Base-by-base conservation (phyloP, 2,797 vertebrate genomes). In the Acanthurus lineatus region DNA sequence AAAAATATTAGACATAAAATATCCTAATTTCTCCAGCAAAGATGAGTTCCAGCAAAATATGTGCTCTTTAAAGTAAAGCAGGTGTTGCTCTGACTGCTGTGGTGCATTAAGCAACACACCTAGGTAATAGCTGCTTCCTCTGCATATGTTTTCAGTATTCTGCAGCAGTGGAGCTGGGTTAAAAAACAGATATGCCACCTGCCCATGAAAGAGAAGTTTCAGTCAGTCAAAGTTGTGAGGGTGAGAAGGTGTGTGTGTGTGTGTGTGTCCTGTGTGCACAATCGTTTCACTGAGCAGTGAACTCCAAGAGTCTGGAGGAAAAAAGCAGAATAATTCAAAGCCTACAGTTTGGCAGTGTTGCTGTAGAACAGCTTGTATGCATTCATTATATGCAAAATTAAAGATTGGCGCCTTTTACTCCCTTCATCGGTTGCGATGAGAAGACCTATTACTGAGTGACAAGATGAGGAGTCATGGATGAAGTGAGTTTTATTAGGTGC, bases 331-430 rank as follows among this genome's bases (percentile, higher is more conserved):
- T 58, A 73, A 88, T 77, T 82, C 69, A 88, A 73, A 82, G 75
- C 77, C 32, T 45, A 61, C 56, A 45, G 77, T 84, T 84, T 81
- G 80, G 62, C 32, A 40, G 67, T 19, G 76, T 75, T 52, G 48
- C 66, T 3, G 20, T 42, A 38, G 71, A 92, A 82, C 86, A 88
- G 88, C 81, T 86, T 91, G 86, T 25, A 77, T 78, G 69, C 69
- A 88, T 88, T 73, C 74, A 90, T 90, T 82, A 91, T 74, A 71
- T 75, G 66, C 76, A 62, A 76, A 86, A 90, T 86, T 85, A 91
- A 86, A 90, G 76, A 92, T 83, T 44, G 47, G 15, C 25, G 15
- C n/a, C 38, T 69, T 60, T 74, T 72, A 25, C 42, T 60, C 60
- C 57, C 63, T 84, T 83, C 51, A 52, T 79, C 25, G 64, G 25